A percentile compares a stretch with the other conserved stretches of the same genome.
Conservation (phyloP, 2,113 vertebrate genomes). For the Periophthalmodon schlosseri region DNA sequence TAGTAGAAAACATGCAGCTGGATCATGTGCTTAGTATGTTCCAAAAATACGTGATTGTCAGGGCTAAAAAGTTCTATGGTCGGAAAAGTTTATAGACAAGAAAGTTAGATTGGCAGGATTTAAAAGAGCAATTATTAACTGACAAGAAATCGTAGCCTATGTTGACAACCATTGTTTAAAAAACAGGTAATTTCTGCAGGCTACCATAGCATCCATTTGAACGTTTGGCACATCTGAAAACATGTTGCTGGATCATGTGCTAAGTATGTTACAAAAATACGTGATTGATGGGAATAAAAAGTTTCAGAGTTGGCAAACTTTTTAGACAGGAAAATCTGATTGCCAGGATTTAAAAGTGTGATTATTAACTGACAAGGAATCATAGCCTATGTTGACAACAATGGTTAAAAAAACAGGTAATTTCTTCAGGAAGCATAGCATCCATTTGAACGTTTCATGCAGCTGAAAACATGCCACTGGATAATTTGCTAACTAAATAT, state of each 20-base stretch:
- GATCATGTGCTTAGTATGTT: constrained; percentile 4
- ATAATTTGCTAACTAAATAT: not conserved
- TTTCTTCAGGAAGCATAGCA: constrained; percentile 30
- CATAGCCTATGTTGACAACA: no score
- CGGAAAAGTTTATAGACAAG: constrained; percentile 35
- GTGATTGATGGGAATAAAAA: constrained; percentile 2
- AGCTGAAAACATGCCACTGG: constrained; percentile 8
- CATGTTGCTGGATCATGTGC: constrained; percentile 1
- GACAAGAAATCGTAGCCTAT: no score
- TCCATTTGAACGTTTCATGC: constrained; percentile 21
- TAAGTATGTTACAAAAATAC: constrained; percentile 17
- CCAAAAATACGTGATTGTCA: constrained; percentile 14
- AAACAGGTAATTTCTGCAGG: constrained; percentile 25
- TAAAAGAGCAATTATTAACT: no score
- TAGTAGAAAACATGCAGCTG: constrained; percentile 15
- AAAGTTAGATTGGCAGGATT: constrained; percentile 1
- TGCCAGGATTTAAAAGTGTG: not conserved
- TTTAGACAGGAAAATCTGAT: constrained; percentile 37
- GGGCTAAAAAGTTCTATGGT: not conserved
- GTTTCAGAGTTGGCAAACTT: not conserved
- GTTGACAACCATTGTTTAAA: no score
- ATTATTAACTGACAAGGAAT: no score
- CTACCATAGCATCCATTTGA: constrained; percentile 31
- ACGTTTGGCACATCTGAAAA: constrained; percentile 16
- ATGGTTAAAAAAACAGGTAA: constrained; percentile 13